Conservation (phyloP, 2,888 invertebrate species). For the Abrostola tripartita region DNA sequence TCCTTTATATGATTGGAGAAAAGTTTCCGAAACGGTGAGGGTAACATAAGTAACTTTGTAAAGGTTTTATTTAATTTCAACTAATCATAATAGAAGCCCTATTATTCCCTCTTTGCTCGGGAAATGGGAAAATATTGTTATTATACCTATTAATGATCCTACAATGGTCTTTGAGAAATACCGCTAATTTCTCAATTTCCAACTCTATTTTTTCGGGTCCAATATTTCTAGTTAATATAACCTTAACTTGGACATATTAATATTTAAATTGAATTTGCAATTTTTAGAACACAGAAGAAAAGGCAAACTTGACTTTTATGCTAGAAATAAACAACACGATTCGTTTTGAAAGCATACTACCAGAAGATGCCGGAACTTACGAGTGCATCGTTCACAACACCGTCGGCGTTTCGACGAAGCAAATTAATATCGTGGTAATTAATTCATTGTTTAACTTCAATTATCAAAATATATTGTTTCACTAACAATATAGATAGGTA, state of each 20-base stretch:
- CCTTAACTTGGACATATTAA: no score
- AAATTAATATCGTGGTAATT: conserved; percentile 70
- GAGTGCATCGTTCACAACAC: conserved; percentile 72
- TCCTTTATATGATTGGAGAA: conserved; percentile 73
- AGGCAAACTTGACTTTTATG: conserved; percentile 61
- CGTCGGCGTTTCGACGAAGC: conserved; percentile 64
- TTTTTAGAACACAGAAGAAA: conserved; percentile 26
- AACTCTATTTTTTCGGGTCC: no score
- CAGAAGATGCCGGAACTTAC: conserved; percentile 73
- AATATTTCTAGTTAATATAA: no score
- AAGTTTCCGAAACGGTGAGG: conserved; percentile 62
- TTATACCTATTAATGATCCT: no score
- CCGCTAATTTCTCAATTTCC: no score
- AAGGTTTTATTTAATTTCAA: no score
- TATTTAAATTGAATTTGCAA: no score
- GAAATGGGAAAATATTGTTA: neutral
- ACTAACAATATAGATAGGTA: no score
- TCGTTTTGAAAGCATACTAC: conserved; percentile 62
- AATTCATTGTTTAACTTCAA: neutral
- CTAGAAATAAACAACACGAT: conserved; percentile 65
- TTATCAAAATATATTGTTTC: neutral
- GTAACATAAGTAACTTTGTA: neutral
- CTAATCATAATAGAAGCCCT: no score
- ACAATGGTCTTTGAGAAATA: no score
- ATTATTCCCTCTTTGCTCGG: no score